Base-by-base conservation (phyloP, 2,113 vertebrate species). In the Passer domesticus region DNA sequence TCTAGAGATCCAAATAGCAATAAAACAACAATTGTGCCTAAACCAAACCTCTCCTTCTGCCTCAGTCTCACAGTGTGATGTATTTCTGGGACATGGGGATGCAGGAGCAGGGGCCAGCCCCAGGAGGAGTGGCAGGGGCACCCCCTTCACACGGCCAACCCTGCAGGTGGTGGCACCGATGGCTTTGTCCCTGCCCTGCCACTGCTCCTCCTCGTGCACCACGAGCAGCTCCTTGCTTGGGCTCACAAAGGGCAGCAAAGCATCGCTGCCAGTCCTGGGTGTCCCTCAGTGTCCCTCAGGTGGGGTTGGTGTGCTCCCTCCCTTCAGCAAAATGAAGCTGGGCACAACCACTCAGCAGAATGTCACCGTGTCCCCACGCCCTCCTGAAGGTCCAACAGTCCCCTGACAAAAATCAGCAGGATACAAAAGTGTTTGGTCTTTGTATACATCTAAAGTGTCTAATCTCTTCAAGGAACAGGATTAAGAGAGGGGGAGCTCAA, bases 131-230 rank as follows among this genome's bases (percentile, higher is more conserved):
- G 3, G 64, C 81, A 82, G 30, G 28, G 37, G 53, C 91, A 75
- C 15, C 44, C 44, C 81, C 88, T 70, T 33, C 4, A 2, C 68
- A 23, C 0, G 7, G 63, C 90, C 93, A 95, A 19, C 80, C 49
- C 2, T 50, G 58, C 94, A 96, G 95, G 96, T 92, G 96, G 92
- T 95, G 92, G 76, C 90, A 90, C 58, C 15, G 31, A 92, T 49
- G 79, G 92, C 83, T 96, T 87, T 94, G 94, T 55, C 82, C 92
- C 96, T 73, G 85, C 85, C 93, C 58, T 49, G 62, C 75, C 56
- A 24, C 87, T 43, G 84, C 55, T 93, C 73, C 87, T 73, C 17
- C 68, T 46, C 22, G 0, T 2, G 44, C 94, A 79, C 47, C 74
- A 52, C 85, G 43, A 78, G 94, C 91, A 75, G 78, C 13, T 80